phyloP scores from a whole-genome alignment of 2,113 vertebrate genomes.

The Coreoperca whiteheadi region DNA sequence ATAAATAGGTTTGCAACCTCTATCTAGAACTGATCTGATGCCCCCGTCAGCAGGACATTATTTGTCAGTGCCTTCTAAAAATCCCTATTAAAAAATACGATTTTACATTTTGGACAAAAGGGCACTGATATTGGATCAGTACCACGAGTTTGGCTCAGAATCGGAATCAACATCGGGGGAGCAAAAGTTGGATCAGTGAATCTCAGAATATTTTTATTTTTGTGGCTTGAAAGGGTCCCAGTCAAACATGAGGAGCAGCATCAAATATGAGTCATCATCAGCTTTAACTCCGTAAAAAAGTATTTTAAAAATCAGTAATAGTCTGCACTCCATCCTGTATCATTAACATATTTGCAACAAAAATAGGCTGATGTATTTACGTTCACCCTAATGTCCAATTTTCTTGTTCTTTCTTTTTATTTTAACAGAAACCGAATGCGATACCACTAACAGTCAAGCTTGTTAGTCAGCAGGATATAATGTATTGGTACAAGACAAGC shows the following conservation, averaged over 20 bases:
- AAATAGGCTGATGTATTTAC: constrained; percentile 17
- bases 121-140: no score
- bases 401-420: constrained; percentile 16
- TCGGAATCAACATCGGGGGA: neutral
- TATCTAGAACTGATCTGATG: neutral
- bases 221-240: neutral
- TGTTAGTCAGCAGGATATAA: constrained; percentile 60
- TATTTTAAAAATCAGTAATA: neutral
- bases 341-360: constrained; percentile 16
- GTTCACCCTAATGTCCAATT: constrained; percentile 21
- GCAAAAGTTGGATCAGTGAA: neutral
- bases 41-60: neutral
- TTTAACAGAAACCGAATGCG: constrained; percentile 40
- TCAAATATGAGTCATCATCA: constrained; percentile 19
- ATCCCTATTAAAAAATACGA: no score
- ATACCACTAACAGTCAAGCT: constrained; percentile 50
- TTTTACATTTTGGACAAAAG: neutral
- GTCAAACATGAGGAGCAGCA: constrained; percentile 5
- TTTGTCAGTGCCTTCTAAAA: neutral
- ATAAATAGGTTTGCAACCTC: neutral
- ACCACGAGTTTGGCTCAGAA: neutral
- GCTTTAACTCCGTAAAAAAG: neutral
- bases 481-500: constrained; percentile 43
- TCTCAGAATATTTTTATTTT: neutral
- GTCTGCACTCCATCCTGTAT: constrained; percentile 9